Evolutionary conservation across 2,797 vertebrate species (phyloP), one percentile per base, ranked within the genome.

Genomic region (Pseudochaenichthys georgianus): DNA sequence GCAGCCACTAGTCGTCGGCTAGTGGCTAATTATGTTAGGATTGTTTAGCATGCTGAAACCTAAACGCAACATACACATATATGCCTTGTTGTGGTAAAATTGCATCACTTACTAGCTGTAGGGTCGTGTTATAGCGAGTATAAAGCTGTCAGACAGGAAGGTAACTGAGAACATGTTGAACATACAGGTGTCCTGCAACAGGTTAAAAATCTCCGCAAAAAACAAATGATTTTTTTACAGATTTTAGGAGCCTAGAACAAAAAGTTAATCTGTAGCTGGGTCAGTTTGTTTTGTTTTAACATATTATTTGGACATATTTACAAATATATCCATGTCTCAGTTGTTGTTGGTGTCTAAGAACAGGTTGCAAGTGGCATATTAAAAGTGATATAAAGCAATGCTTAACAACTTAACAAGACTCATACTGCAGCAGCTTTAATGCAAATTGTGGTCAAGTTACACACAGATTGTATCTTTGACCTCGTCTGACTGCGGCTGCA

Each of bases 31-130:
- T 62, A 52, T 78, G 75, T 81, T 75, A 0, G 78, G 47, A 52
- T 50, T 17, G 42, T 17, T 48, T 41, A 67, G 41, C 80, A 73
- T 28, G 83, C 78, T 38, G 8, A 55, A 81, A 47, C 46, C 16
- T 5, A 46, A 55, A 50, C 60, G 45, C 12, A 41, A 16, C 19
- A 21, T 17, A 12, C 45, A 46, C 3, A 3, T 3, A 13, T 19
- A 5, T 13, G 11, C 59, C 38, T 16, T 21, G 47, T 34, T 47
- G n/a, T 57, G 19, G 63, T 62, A n/a, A 9, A 3, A 51, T 66
- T 5, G 9, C 1, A 21, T 54, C 1, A 13, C 13, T 3, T 48
- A 0, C 4, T 59, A 28, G 4, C 1, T 16, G 17, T 46, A 13
- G 47, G 21, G 6, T 41, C 13, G 16, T 48, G 48, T 28, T 13